Evolutionary conservation across 2,888 invertebrate species (phyloP), one percentile per base, ranked within the genome.

Genomic region (Tetropium fuscum): DNA sequence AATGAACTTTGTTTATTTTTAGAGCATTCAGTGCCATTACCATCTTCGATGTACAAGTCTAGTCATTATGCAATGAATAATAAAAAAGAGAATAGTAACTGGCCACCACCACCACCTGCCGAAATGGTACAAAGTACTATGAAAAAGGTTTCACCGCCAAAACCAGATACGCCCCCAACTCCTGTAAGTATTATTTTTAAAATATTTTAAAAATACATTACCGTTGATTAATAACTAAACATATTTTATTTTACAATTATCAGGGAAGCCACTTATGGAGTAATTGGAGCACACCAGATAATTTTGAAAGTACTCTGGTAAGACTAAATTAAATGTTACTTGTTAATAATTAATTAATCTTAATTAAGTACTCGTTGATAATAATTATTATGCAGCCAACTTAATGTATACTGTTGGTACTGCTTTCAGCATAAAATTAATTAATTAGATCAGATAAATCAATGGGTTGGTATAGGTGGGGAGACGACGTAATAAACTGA

Each of bases 121-220:
- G 62, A 54, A 47, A 55, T 48, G 68, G 65, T 44, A 3, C 63
- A 58, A 30, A 54, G 40, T 25, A 34, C 60, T 7, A 18, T 57
- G 8, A 69, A 62, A 38, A 71, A 66, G 44, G 58, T 67, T 11
- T 69, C 80, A 1, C 82, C 83, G 8, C 82, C 83, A 1, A 84
- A 84, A 66, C 82, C 83, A 1, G 82, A 84, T 69, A 82, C 83
- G n/a, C 82, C 84, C 15, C 82, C 82, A 10, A 73, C 76, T 25
- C 79, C 82, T 8, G 83, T 83, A 78, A 72, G 71, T 70, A 22
- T 53, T 1, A 5, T 44, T 20, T 47, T 3, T 13, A 43, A 25
- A 3, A 13, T 20, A 13, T 6, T 11, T 41, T 22, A 5, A 38
- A n/a, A n/a, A n/a, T n/a, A n/a, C n/a, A n/a, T n/a, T n/a, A n/a